Conservation (phyloP, 2,113 vertebrate genomes). For the Notechis scutatus region DNA sequence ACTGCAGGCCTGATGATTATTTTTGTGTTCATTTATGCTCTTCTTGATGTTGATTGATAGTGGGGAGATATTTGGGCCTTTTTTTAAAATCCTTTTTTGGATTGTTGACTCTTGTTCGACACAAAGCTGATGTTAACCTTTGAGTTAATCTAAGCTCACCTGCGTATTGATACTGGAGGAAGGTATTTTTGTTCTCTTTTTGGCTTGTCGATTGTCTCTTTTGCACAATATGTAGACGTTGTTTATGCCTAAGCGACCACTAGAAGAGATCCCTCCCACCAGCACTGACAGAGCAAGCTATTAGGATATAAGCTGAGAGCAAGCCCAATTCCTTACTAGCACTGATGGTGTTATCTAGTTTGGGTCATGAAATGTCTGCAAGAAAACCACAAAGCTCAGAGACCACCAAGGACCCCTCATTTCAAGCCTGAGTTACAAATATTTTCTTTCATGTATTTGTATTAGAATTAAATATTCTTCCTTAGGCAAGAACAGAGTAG, state of each 20-base stretch:
- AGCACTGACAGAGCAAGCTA: not conserved
- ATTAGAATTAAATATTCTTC: not conserved
- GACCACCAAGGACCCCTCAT: not conserved
- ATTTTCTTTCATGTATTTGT: not conserved
- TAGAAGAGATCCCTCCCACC: not conserved
- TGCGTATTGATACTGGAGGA: not conserved
- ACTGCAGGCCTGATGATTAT: too few species aligned
- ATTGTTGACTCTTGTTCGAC: too few species aligned
- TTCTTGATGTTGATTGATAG: too few species aligned
- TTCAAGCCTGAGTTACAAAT: not conserved
- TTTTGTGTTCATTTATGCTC: too few species aligned
- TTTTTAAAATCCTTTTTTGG: too few species aligned
- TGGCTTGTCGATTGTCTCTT: not conserved
- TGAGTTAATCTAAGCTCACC: not conserved
- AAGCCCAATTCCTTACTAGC: not conserved
- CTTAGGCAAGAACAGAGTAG: not conserved
- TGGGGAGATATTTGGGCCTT: too few species aligned
- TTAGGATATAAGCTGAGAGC: too few species aligned
- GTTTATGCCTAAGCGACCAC: not conserved
- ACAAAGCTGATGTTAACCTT: too few species aligned
- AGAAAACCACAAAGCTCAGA: not conserved
- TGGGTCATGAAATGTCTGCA: not conserved
- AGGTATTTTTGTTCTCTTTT: not conserved
- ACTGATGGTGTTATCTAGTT: not conserved
- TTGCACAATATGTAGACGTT: not conserved